Conservation (phyloP, 2,888 invertebrate genomes). For the Amitus sp. region DNA sequence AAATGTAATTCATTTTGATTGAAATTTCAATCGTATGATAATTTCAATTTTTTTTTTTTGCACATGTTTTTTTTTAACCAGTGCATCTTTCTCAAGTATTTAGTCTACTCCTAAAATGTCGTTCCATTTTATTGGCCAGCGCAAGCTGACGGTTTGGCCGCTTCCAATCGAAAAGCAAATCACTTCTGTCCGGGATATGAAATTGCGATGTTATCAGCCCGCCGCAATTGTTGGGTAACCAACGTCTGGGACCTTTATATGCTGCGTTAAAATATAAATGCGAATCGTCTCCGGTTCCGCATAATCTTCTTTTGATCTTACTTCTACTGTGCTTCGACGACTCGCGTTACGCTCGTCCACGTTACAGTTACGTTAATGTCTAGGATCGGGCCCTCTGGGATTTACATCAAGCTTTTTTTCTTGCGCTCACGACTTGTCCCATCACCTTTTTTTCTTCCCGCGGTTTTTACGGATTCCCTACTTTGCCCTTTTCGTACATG, state of each 20-base stretch:
- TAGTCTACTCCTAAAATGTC: no score
- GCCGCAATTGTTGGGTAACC: conserved; percentile 28
- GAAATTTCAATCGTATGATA: no score
- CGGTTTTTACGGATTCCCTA: no score
- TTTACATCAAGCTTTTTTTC: conserved; percentile 32
- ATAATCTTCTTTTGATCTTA: conserved; percentile 28
- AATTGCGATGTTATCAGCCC: conserved; percentile 25
- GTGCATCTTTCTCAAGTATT: no score
- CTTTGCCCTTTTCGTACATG: no score
- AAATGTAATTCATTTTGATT: no score
- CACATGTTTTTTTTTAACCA: no score
- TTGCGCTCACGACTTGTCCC: no score
- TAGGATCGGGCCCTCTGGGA: conserved; percentile 38
- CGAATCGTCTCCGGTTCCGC: conserved; percentile 28
- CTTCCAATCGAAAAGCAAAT: conserved; percentile 38
- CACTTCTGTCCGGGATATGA: conserved; percentile 16
- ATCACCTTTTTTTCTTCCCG: no score
- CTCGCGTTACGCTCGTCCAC: conserved; percentile 53
- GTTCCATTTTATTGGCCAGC: no score
- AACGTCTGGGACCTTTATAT: conserved; percentile 31
- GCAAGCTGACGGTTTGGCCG: not conserved
- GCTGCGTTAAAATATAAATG: conserved; percentile 22
- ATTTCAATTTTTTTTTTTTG: no score
- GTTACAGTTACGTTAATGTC: conserved; percentile 61
- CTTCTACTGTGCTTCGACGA: conserved; percentile 27